Evolutionary conservation across 2,113 vertebrate genomes (phyloP).

Genomic region (Percina caprodes): DNA sequence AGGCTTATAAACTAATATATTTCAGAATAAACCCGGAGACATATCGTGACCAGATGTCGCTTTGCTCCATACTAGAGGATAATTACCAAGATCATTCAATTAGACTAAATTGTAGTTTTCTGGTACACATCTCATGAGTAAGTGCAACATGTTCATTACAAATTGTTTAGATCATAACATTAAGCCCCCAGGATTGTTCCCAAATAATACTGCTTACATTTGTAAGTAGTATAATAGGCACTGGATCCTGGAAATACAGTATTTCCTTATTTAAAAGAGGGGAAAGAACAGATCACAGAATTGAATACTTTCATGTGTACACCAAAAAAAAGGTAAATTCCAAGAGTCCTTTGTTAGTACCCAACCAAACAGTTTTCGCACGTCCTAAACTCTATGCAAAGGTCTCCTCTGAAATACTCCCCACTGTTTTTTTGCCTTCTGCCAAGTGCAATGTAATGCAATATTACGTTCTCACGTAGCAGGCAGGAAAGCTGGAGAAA

Average conservation of each 20-base stretch:
- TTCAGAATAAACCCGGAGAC: background rate
- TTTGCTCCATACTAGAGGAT: constrained; percentile 6
- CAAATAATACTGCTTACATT: background rate
- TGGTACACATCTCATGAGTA: constrained; percentile 3
- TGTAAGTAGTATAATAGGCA: background rate
- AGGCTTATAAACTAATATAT: background rate
- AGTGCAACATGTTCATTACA: background rate
- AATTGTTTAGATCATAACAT: background rate
- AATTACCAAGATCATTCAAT: constrained; percentile 31
- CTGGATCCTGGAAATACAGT: background rate
- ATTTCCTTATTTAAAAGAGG: background rate
- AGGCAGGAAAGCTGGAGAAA: background rate
- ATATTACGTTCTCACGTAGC: background rate
- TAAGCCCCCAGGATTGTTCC: background rate
- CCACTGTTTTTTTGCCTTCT: background rate
- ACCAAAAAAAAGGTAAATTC: background rate
- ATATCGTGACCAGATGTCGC: constrained; percentile 39
- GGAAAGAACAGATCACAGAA: background rate
- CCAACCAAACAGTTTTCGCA: background rate
- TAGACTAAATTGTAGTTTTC: constrained; percentile 8
- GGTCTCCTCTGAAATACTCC: background rate
- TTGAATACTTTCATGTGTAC: background rate
- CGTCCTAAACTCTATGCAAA: background rate
- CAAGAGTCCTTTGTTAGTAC: background rate
- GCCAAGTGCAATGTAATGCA: constrained; percentile 11